Base-by-base conservation (phyloP, 1,140 invertebrate genomes). In the Eurytemora carolleeae region DNA sequence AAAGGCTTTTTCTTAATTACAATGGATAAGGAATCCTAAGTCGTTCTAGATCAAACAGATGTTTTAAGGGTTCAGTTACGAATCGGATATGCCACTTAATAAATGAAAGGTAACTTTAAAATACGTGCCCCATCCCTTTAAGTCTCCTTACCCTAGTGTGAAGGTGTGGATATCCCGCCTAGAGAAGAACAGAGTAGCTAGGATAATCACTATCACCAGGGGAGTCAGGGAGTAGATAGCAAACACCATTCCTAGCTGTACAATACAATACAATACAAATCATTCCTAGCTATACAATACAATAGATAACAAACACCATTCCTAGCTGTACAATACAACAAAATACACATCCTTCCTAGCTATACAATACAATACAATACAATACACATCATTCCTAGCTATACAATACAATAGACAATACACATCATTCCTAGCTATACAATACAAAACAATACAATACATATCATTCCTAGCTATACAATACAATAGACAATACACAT, bases 81-180 rank as follows among this genome's bases (percentile, higher is more conserved):
- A n/a, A n/a, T n/a, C n/a, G n/a, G n/a, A n/a, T n/a, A n/a, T n/a
- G n/a, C n/a, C n/a, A n/a, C n/a, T n/a, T n/a, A n/a, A n/a, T n/a
- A n/a, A n/a, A n/a, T n/a, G n/a, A n/a, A n/a, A n/a, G n/a, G n/a
- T n/a, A n/a, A n/a, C n/a, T n/a, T n/a, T n/a, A n/a, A n/a, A n/a
- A n/a, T n/a, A n/a, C n/a, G n/a, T n/a, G n/a, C n/a, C n/a, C n/a
- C n/a, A n/a, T n/a, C n/a, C n/a, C n/a, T n/a, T n/a, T n/a, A n/a
- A n/a, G n/a, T n/a, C n/a, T n/a, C n/a, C n/a, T n/a, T n/a, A n/a
- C n/a, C n/a, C n/a, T n/a, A n/a, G n/a, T 52, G 79, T 80, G 67
- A 91, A 87, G 87, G 88, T 93, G 69, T 92, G 88, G 63, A 92
- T 74, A 78, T 94, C 89, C 74, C 88, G 77, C 71, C 87, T 79